A percentile compares a stretch with the other conserved stretches of the same genome.
Conservation (phyloP, 2,113 vertebrate species). For the Datnioides undecimradiatus region DNA sequence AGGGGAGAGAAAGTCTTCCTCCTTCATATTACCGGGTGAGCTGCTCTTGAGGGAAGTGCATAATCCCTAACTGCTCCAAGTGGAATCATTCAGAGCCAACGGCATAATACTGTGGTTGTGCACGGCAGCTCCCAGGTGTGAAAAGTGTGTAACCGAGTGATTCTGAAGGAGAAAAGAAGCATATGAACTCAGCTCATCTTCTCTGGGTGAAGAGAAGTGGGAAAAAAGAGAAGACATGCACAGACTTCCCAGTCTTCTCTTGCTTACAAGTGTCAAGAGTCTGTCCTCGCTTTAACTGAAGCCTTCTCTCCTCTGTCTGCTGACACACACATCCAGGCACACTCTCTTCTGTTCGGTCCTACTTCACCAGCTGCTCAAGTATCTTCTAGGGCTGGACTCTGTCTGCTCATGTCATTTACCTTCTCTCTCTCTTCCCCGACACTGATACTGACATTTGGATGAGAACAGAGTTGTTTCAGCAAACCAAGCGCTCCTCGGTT, state of each 20-base stretch:
- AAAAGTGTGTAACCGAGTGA: slow-evolving; percentile 62
- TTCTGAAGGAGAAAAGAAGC: slow-evolving; percentile 47
- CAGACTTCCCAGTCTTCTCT: slow-evolving; percentile 16
- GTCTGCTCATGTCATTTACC: not conserved
- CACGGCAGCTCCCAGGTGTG: slow-evolving; percentile 57
- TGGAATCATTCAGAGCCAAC: slow-evolving; percentile 60
- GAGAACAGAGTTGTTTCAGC: not conserved
- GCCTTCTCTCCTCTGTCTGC: slow-evolving; percentile 8
- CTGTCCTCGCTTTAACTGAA: slow-evolving; percentile 37
- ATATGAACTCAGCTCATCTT: slow-evolving; percentile 50
- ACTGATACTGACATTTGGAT: slow-evolving; percentile 3
- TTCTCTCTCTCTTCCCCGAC: not conserved
- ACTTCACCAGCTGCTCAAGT: not conserved
- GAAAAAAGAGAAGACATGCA: not conserved
- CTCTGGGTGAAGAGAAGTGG: not conserved
- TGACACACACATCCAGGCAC: not conserved
- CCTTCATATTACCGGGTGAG: slow-evolving; percentile 35
- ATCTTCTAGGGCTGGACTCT: not conserved
- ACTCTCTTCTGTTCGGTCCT: not conserved
- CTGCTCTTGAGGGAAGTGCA: slow-evolving; percentile 47
- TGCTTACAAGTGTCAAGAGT: slow-evolving; percentile 48
- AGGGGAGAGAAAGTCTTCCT: slow-evolving; percentile 1
- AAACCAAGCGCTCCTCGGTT: not conserved
- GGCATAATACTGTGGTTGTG: slow-evolving; percentile 51
- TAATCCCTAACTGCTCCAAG: slow-evolving; percentile 60